Evolutionary conservation across 1,140 invertebrate species (phyloP).

Genomic region (Ceratoteleas bidentatus): DNA sequence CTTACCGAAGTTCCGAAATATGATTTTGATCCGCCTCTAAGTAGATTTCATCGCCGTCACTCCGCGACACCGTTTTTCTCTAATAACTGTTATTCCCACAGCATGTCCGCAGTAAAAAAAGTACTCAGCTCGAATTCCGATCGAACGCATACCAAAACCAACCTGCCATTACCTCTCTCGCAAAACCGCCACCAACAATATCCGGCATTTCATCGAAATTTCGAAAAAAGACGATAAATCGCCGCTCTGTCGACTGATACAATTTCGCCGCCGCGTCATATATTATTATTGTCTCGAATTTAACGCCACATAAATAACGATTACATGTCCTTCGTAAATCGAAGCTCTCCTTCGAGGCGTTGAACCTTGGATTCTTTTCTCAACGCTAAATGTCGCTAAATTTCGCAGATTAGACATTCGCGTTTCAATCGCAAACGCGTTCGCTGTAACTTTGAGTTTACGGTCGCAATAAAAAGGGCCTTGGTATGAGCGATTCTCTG

Average conservation of each 20-base stretch:
- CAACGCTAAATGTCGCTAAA: neutral
- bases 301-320: neutral
- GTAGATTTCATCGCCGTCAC: neutral
- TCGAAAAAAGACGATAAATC: neutral
- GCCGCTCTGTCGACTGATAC: neutral
- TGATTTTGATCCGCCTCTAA: conserved; percentile 1
- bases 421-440: neutral
- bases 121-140: no score
- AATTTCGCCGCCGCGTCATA: neutral
- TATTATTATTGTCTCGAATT: neutral
- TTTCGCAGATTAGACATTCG: neutral
- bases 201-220: neutral
- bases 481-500: conserved; percentile 2
- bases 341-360: neutral
- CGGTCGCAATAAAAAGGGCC: neutral
- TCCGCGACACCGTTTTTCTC: neutral
- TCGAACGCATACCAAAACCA: no score
- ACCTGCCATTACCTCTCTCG: no score
- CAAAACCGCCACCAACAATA: neutral
- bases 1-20: neutral
- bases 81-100: no score
- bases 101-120: no score
- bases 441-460: neutral
- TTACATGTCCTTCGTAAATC: neutral
- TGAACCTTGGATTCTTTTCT: neutral